A percentile compares a stretch with the other conserved stretches of the same genome.
Evolutionary conservation across 2,113 vertebrate species (phyloP).

Genomic region (Pelusios castaneus): DNA sequence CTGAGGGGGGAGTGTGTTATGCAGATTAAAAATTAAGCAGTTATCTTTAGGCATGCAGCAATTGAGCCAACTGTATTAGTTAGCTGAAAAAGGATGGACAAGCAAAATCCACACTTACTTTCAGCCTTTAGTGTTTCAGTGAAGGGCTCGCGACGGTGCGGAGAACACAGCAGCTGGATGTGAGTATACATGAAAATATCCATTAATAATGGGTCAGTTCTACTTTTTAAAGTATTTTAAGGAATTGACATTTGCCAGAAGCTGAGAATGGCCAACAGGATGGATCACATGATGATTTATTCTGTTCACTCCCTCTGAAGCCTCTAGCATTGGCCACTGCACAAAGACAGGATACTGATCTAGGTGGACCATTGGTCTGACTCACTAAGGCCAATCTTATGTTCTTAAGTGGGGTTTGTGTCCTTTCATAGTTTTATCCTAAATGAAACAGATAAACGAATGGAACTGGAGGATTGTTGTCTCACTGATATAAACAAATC

Average conservation of each 20-base stretch:
- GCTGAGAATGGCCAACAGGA: no score
- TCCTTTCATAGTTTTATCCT: slow-evolving; percentile 1
- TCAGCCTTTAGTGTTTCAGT: background rate
- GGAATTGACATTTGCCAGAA: no score
- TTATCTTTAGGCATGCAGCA: background rate
- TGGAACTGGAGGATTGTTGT: background rate
- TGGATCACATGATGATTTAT: no score
- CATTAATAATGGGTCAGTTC: background rate
- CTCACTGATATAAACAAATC: background rate
- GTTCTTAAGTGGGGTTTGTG: background rate
- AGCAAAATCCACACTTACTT: background rate
- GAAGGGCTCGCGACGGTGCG: background rate
- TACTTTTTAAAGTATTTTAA: background rate
- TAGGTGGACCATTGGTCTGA: no score
- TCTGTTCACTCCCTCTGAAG: no score
- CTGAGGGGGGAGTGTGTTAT: background rate
- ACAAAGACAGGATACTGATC: no score
- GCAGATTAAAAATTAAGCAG: background rate
- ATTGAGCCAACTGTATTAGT: background rate
- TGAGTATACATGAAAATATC: background rate
- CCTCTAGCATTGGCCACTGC: no score
- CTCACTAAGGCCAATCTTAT: no score
- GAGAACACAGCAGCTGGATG: background rate
- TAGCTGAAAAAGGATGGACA: background rate
- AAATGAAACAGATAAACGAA: background rate